Evolutionary conservation across 2,888 invertebrate species (phyloP).

Genomic region (Sphecodes monilicornis): DNA sequence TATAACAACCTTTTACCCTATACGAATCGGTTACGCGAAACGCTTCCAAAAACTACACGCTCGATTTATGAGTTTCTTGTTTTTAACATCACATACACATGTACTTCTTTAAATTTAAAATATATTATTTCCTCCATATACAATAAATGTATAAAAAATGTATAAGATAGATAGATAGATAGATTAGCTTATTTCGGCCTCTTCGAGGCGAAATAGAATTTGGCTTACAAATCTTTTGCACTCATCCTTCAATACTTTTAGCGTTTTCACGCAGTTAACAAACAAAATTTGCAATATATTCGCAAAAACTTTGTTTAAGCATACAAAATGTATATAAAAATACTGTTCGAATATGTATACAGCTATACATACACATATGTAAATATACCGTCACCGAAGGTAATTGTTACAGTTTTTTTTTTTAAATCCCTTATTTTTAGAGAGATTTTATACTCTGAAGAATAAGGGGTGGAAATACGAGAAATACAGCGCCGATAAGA

Average conservation of each 20-base stretch:
- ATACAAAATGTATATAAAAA: constrained; percentile 56
- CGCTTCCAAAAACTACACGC: not conserved
- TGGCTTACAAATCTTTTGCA: not conserved
- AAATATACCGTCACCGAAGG: constrained; percentile 16
- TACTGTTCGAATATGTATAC: constrained; percentile 24
- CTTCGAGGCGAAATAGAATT: not conserved
- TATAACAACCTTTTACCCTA: not conserved
- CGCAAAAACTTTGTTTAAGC: constrained; percentile 11
- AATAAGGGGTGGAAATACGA: constrained; percentile 91
- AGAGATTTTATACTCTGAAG: constrained; percentile 76
- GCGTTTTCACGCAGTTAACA: not conserved
- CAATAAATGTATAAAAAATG: constrained; percentile 29
- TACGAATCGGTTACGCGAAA: not conserved
- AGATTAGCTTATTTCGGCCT: not conserved
- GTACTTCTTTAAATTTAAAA: constrained; percentile 11
- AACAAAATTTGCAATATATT: not conserved
- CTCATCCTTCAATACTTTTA: not conserved
- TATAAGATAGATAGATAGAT: not conserved
- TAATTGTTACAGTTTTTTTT: not conserved
- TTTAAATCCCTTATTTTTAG: constrained; percentile 19
- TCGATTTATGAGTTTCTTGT: not conserved
- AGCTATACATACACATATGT: constrained; percentile 20
- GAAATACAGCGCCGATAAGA: constrained; percentile 90
- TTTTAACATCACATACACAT: not conserved
- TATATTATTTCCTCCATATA: constrained; percentile 29